These are phyloP conservation scores for Ichneumon xanthorius DNA, from an alignment of 2,888 invertebrate genomes.

Conservation along the genomic window DNA sequence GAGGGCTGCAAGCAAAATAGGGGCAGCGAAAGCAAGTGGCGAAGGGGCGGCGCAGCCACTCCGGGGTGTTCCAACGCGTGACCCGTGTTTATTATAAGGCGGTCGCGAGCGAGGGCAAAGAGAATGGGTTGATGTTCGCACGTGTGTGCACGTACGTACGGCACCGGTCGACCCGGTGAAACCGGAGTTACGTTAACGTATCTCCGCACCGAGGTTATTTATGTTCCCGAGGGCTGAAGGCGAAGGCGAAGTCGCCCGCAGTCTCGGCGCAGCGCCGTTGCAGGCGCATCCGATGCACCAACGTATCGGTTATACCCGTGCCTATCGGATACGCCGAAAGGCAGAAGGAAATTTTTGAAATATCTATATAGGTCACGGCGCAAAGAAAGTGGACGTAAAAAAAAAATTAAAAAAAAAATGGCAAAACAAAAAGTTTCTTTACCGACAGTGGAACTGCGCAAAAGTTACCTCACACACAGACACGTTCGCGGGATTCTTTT, in stretches of 20 bases:
- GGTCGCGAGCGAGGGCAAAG: slow-evolving; percentile 29
- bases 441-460: background rate
- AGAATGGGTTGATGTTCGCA: slow-evolving; percentile 41
- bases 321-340: background rate
- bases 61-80: slow-evolving; percentile 16
- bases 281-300: background rate
- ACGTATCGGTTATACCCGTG: background rate
- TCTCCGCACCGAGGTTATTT: slow-evolving; percentile 46
- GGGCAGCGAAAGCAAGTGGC: background rate
- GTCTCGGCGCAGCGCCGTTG: slow-evolving; percentile 18
- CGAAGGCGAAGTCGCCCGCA: slow-evolving; percentile 32
- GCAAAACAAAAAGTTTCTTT: slow-evolving; percentile 10
- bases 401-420: background rate
- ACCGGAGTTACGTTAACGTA: slow-evolving; percentile 52
- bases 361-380: background rate
- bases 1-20: slow-evolving; percentile 20
- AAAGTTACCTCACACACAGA: background rate
- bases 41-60: background rate
- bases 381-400: background rate
- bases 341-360: background rate
- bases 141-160: slow-evolving; percentile 16
- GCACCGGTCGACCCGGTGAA: slow-evolving; percentile 13
- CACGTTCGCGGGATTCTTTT: background rate
- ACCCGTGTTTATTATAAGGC: slow-evolving; percentile 50
- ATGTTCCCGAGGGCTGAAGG: slow-evolving; percentile 36